Evolutionary conservation across 2,797 vertebrate species (phyloP).

Genomic region (Vultur gryphus): DNA sequence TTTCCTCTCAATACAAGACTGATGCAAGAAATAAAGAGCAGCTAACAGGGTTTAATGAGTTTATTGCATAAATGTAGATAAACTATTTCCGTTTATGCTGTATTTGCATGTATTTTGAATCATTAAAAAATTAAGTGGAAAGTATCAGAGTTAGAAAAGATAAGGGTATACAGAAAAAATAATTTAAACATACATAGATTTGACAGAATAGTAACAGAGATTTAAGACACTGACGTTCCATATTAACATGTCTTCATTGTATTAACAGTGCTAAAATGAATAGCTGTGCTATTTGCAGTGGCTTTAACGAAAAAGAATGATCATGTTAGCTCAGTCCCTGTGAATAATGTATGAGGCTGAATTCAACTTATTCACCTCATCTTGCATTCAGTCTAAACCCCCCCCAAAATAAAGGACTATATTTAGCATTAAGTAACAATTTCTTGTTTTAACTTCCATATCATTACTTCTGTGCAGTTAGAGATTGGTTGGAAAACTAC

Average conservation of each 20-base stretch:
- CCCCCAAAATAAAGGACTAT: conserved; percentile 18
- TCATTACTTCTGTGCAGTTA: neutral
- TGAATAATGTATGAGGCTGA: conserved; percentile 61
- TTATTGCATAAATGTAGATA: conserved; percentile 13
- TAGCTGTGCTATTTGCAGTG: conserved; percentile 38
- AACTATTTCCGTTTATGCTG: neutral
- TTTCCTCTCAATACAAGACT: conserved; percentile 40
- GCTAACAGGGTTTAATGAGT: conserved; percentile 37
- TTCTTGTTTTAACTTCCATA: conserved; percentile 35
- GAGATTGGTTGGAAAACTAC: conserved; percentile 18
- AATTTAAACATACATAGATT: neutral
- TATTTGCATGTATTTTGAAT: neutral
- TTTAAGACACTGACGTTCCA: neutral
- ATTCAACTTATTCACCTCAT: conserved; percentile 56
- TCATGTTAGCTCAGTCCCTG: conserved; percentile 50
- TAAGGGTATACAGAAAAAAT: neutral
- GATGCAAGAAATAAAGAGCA: conserved; percentile 6
- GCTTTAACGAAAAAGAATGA: conserved; percentile 44
- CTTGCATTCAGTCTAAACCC: conserved; percentile 9
- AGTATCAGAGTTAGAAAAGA: neutral
- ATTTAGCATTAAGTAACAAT: conserved; percentile 42
- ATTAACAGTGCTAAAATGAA: conserved; percentile 54
- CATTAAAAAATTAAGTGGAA: neutral
- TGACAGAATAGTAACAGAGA: neutral
- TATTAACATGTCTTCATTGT: conserved; percentile 45